Evolutionary conservation across 2,888 invertebrate species (phyloP), one percentile per base, ranked within the genome.

Genomic region (Hirudinaria manillensis): DNA sequence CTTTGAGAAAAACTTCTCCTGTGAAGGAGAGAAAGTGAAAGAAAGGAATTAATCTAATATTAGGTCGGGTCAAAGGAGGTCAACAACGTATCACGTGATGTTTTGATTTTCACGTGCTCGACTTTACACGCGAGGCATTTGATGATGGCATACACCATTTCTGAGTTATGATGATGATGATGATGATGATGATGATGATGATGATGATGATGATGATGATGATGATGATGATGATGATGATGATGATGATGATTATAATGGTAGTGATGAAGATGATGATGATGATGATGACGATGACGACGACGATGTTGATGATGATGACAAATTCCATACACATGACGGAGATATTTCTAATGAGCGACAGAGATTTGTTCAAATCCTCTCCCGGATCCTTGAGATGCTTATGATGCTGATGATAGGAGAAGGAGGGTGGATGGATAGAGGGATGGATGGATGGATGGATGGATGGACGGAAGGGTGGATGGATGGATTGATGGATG

Each of bases 271-370:
- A 2, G 71, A 71, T 71, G 29, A 51, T 71, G 51, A 71, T 71
- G 71, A 51, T 71, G 51, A 51, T 71, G 51, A 71, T 21, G 71
- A 36, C 19, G 51, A 70, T 36, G 71, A 70, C 36, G 71, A 72
- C 65, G 56, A 56, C 19, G 56, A 56, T 73, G 61, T 66, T 55
- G 61, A 55, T 73, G 61, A 13, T 61, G 61, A 61, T 61, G 61
- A 61, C 61, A 29, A 61, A 16, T 27, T 27, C 29, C 3, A 61
- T 61, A 7, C 3, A 27, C 29, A 61, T 16, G 61, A 61, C 61
- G 61, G 29, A 24, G 61, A 61, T 61, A 29, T 27, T 61, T 24
- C 10, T 29, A 29, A 61, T 29, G 61, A 61, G 24, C 3, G 45
- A 45, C 45, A 45, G 45, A 45, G 45, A 45, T 45, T 45, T 45